Conservation (phyloP, 2,888 invertebrate genomes). For the Cremastinae sp. region DNA sequence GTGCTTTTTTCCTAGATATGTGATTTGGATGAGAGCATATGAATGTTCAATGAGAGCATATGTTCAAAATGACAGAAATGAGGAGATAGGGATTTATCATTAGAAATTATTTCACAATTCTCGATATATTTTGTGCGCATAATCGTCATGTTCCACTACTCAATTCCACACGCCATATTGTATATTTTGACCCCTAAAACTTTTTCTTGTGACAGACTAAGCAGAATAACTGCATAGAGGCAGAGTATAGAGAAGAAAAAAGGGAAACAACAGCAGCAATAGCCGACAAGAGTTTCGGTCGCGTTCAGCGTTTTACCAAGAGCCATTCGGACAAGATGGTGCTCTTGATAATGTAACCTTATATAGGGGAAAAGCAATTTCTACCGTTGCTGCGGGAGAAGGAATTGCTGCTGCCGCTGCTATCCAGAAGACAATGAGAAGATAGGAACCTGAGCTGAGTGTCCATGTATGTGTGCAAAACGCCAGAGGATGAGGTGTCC, state of each 20-base stretch:
- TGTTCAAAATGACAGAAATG: too few relatives aligned
- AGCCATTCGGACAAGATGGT: slow-evolving; percentile 79
- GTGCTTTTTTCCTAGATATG: too few relatives aligned
- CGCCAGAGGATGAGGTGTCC: slow-evolving; percentile 19
- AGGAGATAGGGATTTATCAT: too few relatives aligned
- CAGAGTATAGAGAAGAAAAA: slow-evolving; percentile 63
- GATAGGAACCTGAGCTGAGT: slow-evolving; percentile 19
- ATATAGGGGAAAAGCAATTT: slow-evolving; percentile 78
- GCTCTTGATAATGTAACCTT: slow-evolving; percentile 78
- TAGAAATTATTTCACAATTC: too few relatives aligned
- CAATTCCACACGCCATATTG: too few relatives aligned
- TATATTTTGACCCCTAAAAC: too few relatives aligned
- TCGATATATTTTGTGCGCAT: too few relatives aligned
- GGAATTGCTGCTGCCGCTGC: slow-evolving; percentile 35
- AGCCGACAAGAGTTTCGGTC: slow-evolving; percentile 69
- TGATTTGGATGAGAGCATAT: too few relatives aligned
- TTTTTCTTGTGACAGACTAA: neutral
- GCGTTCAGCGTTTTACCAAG: slow-evolving; percentile 75
- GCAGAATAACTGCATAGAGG: slow-evolving; percentile 65
- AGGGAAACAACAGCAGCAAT: slow-evolving; percentile 67
- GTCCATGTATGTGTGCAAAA: slow-evolving; percentile 7
- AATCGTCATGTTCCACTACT: too few relatives aligned
- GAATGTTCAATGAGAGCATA: too few relatives aligned
- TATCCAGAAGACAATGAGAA: slow-evolving; percentile 33
- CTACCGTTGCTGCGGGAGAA: slow-evolving; percentile 63